Base-by-base conservation (phyloP, 2,888 invertebrate species). In the Sclerodermus sp. region DNA sequence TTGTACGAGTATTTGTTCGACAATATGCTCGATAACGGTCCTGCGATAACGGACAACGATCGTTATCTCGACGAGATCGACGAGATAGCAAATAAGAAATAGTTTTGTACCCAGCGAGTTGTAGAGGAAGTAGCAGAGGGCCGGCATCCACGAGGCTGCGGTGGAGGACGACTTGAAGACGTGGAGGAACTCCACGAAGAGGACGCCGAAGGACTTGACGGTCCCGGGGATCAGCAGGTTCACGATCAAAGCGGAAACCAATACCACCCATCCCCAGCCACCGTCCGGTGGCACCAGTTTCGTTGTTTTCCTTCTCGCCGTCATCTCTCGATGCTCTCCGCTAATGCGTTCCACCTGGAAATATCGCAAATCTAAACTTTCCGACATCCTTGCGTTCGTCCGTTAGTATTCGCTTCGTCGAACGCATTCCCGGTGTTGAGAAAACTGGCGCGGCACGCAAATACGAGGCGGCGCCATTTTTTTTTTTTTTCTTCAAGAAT, bases 161-260 rank as follows among this genome's bases (percentile, higher is more conserved):
- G 89, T 84, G 0, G 89, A 85, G 3, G 88, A 84, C 0, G 90
- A 84, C 17, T 90, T 79, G 74, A 92, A 93, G 16, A 89, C 89
- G 62, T 90, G 89, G 53, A 89, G 82, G 78, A 93, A 91, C 73
- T 92, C 92, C 42, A 91, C 87, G 70, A 91, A 86, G 0, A 93
- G 81, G 0, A 93, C 91, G 9, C 93, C 93, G 68, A 93, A 93
- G 17, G 92, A 92, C 75, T 93, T 93, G 42, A 92, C 88, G 1
- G 90, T 92, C 23, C 93, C 93, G 1, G 93, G 91, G 41, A 93
- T 89, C 18, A 93, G 81, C 60, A 93, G 87, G 74, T 93, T 92
- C 53, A 93, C 91, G 57, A 90, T 70, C 53, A 91, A 88, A 3
- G 91, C 87, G 43, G 66, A 80, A 6, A 70, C 55, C 17, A 80